Percentiles rank a stretch among this genome's conserved stretches.
phyloP scores from a whole-genome alignment of 2,113 vertebrate species.

The Copsychus sechellarum region DNA sequence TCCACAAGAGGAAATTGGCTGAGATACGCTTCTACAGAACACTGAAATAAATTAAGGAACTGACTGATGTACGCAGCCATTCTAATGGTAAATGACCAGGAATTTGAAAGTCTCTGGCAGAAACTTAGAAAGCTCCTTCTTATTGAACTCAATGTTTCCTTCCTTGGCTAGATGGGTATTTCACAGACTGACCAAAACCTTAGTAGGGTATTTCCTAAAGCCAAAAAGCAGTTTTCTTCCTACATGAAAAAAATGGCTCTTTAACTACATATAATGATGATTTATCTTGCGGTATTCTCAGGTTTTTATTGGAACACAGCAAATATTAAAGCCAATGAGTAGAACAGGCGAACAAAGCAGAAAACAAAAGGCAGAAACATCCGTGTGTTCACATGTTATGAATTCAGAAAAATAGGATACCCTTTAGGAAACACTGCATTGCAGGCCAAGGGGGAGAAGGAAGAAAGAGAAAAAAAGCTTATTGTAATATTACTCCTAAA shows the following conservation, averaged over 20 bases:
- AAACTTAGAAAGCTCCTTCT: neutral
- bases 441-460: rapidly evolving
- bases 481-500: neutral
- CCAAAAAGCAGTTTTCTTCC: neutral
- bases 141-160: neutral
- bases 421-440: neutral
- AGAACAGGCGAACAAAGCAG: neutral
- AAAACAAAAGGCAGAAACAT: neutral
- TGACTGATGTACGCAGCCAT: neutral
- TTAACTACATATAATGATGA: neutral
- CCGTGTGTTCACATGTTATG: neutral
- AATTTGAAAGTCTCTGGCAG: neutral
- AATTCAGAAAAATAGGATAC: neutral
- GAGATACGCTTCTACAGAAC: neutral
- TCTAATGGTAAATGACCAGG: neutral
- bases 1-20: neutral
- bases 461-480: neutral
- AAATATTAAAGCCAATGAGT: neutral
- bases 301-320: neutral
- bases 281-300: neutral
- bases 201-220: neutral
- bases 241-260: neutral
- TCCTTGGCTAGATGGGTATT: neutral
- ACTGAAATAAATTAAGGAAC: neutral
- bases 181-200: neutral